Percentiles rank a stretch among this genome's conserved stretches.
Evolutionary conservation across 2,797 vertebrate genomes (phyloP).

Genomic region (Anabas testudineus): DNA sequence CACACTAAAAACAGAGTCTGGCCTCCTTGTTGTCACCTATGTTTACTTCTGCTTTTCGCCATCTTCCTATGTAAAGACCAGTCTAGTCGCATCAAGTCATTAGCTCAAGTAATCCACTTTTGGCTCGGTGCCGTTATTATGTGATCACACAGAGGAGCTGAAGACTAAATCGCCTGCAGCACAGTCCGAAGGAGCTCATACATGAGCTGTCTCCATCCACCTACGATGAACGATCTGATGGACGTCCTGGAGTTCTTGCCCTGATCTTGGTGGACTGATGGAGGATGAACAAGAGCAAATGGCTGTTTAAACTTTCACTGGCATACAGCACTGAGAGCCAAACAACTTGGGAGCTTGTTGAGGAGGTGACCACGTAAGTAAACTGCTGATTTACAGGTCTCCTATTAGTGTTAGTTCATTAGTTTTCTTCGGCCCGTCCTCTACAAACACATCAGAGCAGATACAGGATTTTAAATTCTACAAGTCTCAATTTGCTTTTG

Average conservation of each 20-base stretch:
- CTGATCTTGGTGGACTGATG: conserved; percentile 45
- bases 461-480: no score
- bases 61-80: conserved; percentile 62
- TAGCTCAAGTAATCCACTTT: conserved; percentile 82
- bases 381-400: conserved; percentile 3
- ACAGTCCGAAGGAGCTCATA: conserved; percentile 28
- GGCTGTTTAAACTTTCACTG: conserved; percentile 42
- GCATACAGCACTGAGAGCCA: conserved; percentile 34
- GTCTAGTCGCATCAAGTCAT: conserved; percentile 81
- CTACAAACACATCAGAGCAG: no score
- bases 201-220: conserved; percentile 28
- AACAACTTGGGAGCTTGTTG: conserved; percentile 55
- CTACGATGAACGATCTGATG: conserved; percentile 23
- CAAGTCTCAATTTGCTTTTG: not conserved
- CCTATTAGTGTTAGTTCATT: not conserved
- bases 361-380: conserved; percentile 66
- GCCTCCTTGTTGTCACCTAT: conserved; percentile 8
- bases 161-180: conserved; percentile 58
- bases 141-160: conserved; percentile 55
- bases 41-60: conserved; percentile 37
- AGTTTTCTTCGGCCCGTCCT: no score
- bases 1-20: conserved; percentile 4
- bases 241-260: conserved; percentile 15
- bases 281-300: conserved; percentile 65
- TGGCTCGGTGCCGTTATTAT: conserved; percentile 68